Base-by-base conservation (phyloP, 2,888 invertebrate genomes). In the Cerastoderma edule region DNA sequence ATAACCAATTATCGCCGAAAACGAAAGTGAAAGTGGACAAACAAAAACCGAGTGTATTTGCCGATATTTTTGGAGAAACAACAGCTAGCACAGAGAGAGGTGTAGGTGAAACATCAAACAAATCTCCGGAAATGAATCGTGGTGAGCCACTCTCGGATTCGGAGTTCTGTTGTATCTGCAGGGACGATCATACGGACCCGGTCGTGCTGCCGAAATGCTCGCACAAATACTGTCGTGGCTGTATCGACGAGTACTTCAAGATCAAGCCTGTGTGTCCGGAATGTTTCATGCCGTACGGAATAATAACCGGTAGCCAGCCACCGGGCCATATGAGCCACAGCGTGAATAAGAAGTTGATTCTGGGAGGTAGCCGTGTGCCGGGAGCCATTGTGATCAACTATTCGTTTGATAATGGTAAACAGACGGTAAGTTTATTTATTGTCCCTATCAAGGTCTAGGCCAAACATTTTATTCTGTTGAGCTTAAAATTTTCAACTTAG, bases 251-350 rank as follows among this genome's bases (percentile, higher is more conserved):
- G 27, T 75, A 83, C 22, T 85, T 85, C 57, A 80, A 79, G 48
- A 72, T 75, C 13, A 83, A 75, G 65, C 85, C 85, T 16, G 73
- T 71, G 27, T 85, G 85, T 65, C 85, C 85, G n/a, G 76, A 79
- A 19, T 85, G 85, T 72, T 83, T 82, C 28, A 75, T 73, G 27
- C 74, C 75, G 0, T 85, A 85, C 74, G 85, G 85, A 10, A 71
- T 77, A 19, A 80, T 83, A 0, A 79, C 68, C 0, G 85, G 85
- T 1, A 85, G 63, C 56, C 81, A 82, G 66, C 85, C 85, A 5
- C 48, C 70, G 30, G 85, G 85, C 28, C 24, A 75, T 32, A 85
- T 85, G 78, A 46, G 48, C 10, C 72, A 82, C 39, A 32, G 28
- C 53, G 27, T 83, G 1, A 67, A 67, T 30, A 77, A 67, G 28